Conservation (phyloP, 2,113 vertebrate genomes). For the Vicugna pacos region DNA sequence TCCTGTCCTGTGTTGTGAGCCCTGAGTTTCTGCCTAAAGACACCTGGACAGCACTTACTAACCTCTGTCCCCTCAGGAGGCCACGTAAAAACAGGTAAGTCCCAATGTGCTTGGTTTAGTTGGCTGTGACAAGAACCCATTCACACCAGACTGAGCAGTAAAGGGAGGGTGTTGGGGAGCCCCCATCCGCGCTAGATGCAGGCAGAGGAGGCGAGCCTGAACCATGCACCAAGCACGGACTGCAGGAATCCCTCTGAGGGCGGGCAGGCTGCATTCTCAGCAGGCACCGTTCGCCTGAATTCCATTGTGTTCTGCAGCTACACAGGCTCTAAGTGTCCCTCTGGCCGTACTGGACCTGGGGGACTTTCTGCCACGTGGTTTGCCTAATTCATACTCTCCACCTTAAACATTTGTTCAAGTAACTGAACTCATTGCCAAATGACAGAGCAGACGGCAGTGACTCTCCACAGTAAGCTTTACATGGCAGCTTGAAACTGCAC, state of each 20-base stretch:
- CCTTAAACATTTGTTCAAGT: neutral
- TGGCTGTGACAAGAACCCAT: neutral
- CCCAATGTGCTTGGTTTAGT: neutral
- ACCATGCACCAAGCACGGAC: neutral
- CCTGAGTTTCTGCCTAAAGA: neutral
- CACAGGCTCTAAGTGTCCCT: constrained; percentile 36
- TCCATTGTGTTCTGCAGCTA: constrained; percentile 23
- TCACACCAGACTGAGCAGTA: neutral
- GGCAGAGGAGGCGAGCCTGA: neutral
- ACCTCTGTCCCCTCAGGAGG: neutral
- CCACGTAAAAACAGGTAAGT: neutral
- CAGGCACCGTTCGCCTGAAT: neutral
- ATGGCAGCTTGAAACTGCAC: constrained; percentile 26
- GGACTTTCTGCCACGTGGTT: neutral
- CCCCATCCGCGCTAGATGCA: neutral
- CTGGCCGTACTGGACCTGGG: neutral
- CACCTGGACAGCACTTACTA: neutral
- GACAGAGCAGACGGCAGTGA: neutral
- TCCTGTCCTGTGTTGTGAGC: neutral
- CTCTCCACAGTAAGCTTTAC: constrained; percentile 4
- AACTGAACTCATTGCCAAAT: neutral
- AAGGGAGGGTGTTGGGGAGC: neutral
- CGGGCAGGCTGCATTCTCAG: neutral
- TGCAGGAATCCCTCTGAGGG: neutral
- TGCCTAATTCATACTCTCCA: neutral